Evolutionary conservation across 2,888 invertebrate species (phyloP), one percentile per base, ranked within the genome.

Genomic region (Lithophane leautieri): DNA sequence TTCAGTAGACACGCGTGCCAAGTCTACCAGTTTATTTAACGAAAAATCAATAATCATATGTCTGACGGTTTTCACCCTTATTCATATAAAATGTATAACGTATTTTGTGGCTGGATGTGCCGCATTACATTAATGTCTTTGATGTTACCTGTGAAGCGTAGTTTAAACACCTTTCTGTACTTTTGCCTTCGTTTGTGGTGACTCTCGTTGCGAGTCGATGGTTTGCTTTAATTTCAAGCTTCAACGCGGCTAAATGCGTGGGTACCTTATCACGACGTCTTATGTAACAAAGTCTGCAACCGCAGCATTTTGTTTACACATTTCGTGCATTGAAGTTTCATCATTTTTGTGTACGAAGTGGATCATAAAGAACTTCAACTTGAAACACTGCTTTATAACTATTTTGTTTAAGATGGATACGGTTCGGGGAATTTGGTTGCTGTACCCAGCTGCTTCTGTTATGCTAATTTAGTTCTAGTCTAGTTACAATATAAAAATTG

Each of bases 121-220:
- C 83, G 75, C 82, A 82, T 82, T 82, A 85, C 84, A 84, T 83
- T 87, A 89, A 90, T 89, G 89, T 83, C 88, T 91, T 90, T 92
- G 91, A 90, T 89, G 90, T 91, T 86, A 86, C 86, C 86, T 89
- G 88, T 86, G 89, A 88, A 86, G 87, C 86, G 89, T 89, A 88
- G 91, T 92, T 90, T 92, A 90, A 91, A 90, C 91, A 90, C 89
- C 89, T 89, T 86, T 79, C 79, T 71, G 78, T 83, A 85, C 81
- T 83, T 87, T 85, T 86, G 84, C 86, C 79, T 86, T 82, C 65
- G 70, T 84, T 86, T 77, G 76, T 67, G 86, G 86, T 82, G 86
- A 85, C 75, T 77, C 78, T 81, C 82, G 76, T 70, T 87, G 83
- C 83, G 86, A 86, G 42, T 78, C 86, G 73, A 81, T 81, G 83